phyloP scores from a whole-genome alignment of 1,140 invertebrate species.

The Ylistrum balloti region DNA sequence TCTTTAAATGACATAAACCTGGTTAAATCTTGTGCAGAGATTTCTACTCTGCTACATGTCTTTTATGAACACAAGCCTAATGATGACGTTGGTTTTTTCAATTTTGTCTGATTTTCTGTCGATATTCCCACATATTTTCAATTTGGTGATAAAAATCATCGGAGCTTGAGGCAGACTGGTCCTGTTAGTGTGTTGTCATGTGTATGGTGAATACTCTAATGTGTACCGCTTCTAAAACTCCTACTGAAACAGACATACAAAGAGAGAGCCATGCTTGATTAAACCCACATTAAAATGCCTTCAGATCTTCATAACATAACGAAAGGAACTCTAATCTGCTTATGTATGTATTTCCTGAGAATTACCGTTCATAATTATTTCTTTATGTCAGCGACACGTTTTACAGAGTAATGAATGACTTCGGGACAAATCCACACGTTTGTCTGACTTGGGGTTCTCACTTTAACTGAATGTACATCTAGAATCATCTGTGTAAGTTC shows the following conservation, averaged over 20 bases:
- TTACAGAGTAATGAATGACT: slow-evolving; percentile 22
- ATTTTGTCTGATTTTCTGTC: not conserved
- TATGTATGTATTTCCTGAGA: slow-evolving; percentile 25
- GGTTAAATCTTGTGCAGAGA: not conserved
- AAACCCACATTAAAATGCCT: not conserved
- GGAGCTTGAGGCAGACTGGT: not conserved
- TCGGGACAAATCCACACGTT: not conserved
- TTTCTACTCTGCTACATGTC: not conserved
- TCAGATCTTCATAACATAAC: slow-evolving; percentile 7
- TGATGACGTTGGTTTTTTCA: slow-evolving; percentile 10
- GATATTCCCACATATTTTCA: slow-evolving; percentile 39
- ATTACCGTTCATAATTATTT: not conserved
- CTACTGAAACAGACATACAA: not conserved
- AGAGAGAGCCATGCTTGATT: slow-evolving; percentile 1
- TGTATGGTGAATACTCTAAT: not conserved
- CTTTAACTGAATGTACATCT: not conserved
- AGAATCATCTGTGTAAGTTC: not conserved
- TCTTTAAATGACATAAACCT: not conserved
- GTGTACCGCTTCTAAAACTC: not conserved
- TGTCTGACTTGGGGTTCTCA: not conserved
- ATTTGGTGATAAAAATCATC: not conserved
- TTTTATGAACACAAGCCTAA: not conserved
- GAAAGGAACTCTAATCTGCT: slow-evolving; percentile 34
- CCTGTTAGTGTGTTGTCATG: not conserved
- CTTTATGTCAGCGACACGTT: slow-evolving; percentile 9